Percentiles rank a stretch among this genome's conserved stretches.
Evolutionary conservation across 2,888 invertebrate species (phyloP).

Genomic region (Hirtodrosophila histrioides): DNA sequence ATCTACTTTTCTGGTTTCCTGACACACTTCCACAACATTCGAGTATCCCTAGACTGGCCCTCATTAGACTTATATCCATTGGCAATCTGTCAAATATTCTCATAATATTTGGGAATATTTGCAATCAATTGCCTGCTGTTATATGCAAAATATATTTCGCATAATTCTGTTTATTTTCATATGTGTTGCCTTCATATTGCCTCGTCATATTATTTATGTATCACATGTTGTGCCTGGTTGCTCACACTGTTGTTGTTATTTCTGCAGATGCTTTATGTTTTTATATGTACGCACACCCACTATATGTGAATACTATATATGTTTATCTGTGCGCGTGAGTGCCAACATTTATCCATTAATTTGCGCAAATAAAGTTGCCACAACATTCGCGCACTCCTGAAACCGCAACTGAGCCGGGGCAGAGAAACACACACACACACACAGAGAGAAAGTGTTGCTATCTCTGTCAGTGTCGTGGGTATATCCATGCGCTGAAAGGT

Average conservation of each 20-base stretch:
- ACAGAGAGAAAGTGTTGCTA: constrained; percentile 9
- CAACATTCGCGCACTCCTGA: constrained; percentile 69
- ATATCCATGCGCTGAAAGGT: constrained; percentile 59
- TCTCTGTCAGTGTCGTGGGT: constrained; percentile 19
- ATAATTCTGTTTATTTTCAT: constrained; percentile 53
- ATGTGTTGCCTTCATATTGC: constrained; percentile 18
- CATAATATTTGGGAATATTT: background rate
- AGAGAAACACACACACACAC: constrained; percentile 8
- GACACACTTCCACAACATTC: no score
- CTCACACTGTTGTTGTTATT: constrained; percentile 18
- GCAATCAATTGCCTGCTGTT: no score
- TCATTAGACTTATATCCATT: no score
- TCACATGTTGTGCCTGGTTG: constrained; percentile 15
- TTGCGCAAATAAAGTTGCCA: constrained; percentile 73
- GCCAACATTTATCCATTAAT: constrained; percentile 73
- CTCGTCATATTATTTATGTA: constrained; percentile 2
- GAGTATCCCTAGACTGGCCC: no score
- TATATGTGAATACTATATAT: constrained; percentile 10
- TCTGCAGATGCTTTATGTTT: constrained; percentile 26
- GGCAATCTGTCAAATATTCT: no score
- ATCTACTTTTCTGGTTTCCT: background rate
- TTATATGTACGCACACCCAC: constrained; percentile 1
- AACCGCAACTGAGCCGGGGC: constrained; percentile 64
- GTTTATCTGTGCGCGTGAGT: constrained; percentile 7
- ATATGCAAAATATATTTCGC: constrained; percentile 20